A percentile compares a stretch with the other conserved stretches of the same genome.
Evolutionary conservation across 2,888 invertebrate species (phyloP).

Genomic region (Drosophila melanosoma): DNA sequence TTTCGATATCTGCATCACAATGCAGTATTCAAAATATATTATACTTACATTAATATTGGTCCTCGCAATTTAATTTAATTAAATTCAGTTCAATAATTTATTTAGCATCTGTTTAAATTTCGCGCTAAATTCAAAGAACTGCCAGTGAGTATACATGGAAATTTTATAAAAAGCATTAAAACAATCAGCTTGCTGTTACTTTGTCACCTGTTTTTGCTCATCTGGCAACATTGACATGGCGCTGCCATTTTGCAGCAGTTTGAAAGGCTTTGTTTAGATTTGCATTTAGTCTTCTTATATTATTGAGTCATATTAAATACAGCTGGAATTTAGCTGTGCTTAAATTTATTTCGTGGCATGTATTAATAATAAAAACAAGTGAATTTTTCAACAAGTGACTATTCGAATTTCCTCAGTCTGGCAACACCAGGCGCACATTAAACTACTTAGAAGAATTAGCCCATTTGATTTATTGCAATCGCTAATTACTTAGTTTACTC

Average conservation of each 20-base stretch:
- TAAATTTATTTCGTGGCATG: not conserved
- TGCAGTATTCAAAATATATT: not conserved
- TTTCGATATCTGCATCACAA: slow-evolving; percentile 3
- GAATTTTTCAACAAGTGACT: not conserved
- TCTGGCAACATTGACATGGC: slow-evolving; percentile 19
- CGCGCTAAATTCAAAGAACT: not conserved
- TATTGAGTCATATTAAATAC: not conserved
- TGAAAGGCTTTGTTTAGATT: not conserved
- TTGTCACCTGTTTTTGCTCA: not conserved
- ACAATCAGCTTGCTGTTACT: slow-evolving; percentile 17
- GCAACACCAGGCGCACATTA: not conserved
- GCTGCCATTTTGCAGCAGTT: not conserved
- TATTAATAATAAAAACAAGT: not conserved
- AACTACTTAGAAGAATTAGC: not conserved
- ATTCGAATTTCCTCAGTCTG: not conserved
- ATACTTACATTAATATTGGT: slow-evolving; percentile 1
- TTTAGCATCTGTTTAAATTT: slow-evolving; percentile 29
- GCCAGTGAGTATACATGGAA: slow-evolving; percentile 14
- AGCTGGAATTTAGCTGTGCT: not conserved
- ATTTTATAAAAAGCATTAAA: not conserved
- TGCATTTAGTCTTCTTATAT: not conserved
- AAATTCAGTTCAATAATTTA: slow-evolving; percentile 9
- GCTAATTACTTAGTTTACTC: not conserved
- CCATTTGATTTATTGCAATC: not conserved
- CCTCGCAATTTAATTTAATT: slow-evolving; percentile 34